Evolutionary conservation across 1,140 invertebrate genomes (phyloP).

Genomic region (Macrosteles quadrilineatus): DNA sequence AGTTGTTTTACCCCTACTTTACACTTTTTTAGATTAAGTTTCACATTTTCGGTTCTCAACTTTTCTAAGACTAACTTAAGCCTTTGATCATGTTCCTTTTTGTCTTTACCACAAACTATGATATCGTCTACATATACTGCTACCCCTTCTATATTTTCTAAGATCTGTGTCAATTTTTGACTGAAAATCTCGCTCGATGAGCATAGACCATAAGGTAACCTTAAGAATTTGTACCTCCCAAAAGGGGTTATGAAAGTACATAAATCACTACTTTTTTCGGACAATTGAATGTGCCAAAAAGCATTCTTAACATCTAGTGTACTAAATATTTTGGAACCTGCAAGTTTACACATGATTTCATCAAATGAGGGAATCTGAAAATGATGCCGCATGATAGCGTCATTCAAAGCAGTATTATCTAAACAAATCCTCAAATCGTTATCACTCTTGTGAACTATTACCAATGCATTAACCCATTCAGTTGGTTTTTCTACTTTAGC

Average conservation of each 20-base stretch:
- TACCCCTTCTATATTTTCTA: conserved; percentile 44
- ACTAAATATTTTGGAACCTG: conserved; percentile 49
- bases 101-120: conserved; percentile 37
- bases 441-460: conserved; percentile 52
- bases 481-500: conserved; percentile 43
- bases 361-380: conserved; percentile 50
- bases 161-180: conserved; percentile 43
- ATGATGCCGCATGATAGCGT: conserved; percentile 49
- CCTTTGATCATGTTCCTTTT: conserved; percentile 38
- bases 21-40: conserved; percentile 42
- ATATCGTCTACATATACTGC: conserved; percentile 46
- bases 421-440: conserved; percentile 53
- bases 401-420: conserved; percentile 55
- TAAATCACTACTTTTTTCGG: conserved; percentile 45
- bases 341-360: conserved; percentile 48
- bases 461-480: conserved; percentile 53
- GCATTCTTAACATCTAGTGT: conserved; percentile 52
- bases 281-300: conserved; percentile 51
- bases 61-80: conserved; percentile 41
- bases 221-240: conserved; percentile 42
- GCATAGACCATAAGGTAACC: conserved; percentile 49
- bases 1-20: conserved; percentile 38
- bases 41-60: not conserved
- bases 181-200: conserved; percentile 51
- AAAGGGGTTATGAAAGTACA: conserved; percentile 50